Evolutionary conservation across 2,113 vertebrate genomes (phyloP).

Genomic region (Pseudonaja textilis): DNA sequence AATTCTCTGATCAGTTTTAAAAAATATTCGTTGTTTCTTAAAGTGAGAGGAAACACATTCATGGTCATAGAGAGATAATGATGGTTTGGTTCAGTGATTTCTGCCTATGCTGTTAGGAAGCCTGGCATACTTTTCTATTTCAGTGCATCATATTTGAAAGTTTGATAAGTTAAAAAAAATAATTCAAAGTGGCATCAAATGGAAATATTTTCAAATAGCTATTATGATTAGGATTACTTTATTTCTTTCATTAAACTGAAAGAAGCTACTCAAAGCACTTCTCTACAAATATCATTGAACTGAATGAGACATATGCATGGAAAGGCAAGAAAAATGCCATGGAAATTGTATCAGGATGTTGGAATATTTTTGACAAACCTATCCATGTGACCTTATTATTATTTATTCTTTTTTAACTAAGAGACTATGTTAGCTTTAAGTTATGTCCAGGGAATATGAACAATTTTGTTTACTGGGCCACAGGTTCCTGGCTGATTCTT

Average conservation of each 20-base stretch:
- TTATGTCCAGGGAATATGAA: neutral
- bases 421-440: neutral
- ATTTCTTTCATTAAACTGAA: neutral
- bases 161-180: slow-evolving; percentile 11
- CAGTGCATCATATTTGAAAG: neutral
- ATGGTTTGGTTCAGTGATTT: slow-evolving; percentile 52
- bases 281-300: neutral
- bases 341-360: neutral
- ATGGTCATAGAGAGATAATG: slow-evolving; percentile 19
- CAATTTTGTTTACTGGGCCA: neutral
- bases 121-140: slow-evolving; percentile 45
- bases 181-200: neutral
- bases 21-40: slow-evolving; percentile 65
- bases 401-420: neutral
- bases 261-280: neutral
- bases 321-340: neutral
- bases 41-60: slow-evolving; percentile 58
- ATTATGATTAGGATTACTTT: neutral
- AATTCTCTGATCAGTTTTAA: slow-evolving; percentile 59
- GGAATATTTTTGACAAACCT: neutral
- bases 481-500: neutral
- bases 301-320: neutral
- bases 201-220: neutral
- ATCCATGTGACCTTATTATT: neutral
- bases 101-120: slow-evolving; percentile 35